Percentiles rank a stretch among this genome's conserved stretches.
phyloP scores from a whole-genome alignment of 2,113 vertebrate species.

The Paracanthobrama guichenoti region DNA sequence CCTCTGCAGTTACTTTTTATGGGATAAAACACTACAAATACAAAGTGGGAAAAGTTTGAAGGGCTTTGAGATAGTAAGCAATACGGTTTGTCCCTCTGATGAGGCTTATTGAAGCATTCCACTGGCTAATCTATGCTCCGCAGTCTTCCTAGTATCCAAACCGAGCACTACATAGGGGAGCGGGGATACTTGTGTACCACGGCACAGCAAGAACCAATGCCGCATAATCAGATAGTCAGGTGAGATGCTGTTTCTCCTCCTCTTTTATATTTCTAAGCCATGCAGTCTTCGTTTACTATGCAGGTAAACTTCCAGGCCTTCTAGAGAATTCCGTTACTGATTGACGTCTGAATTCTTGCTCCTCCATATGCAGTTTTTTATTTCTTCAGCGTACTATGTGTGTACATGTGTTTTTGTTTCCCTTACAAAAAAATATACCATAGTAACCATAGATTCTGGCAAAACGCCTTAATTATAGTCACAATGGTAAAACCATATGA shows the following conservation, averaged over 20 bases:
- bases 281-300: constrained; percentile 53
- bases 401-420: neutral
- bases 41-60: constrained; percentile 6
- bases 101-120: constrained; percentile 50
- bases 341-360: neutral
- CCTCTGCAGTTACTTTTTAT: neutral
- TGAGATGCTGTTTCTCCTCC: neutral
- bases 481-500: neutral
- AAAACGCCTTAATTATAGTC: neutral
- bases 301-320: constrained; percentile 44
- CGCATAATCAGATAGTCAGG: neutral
- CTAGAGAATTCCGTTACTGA: constrained; percentile 13
- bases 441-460: neutral
- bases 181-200: neutral
- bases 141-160: constrained; percentile 51
- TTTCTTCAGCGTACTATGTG: neutral
- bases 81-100: constrained; percentile 3
- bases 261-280: constrained; percentile 38
- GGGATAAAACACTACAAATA: constrained; percentile 26
- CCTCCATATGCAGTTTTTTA: constrained; percentile 33
- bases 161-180: constrained; percentile 29
- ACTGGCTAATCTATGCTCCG: constrained; percentile 21
- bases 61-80: constrained; percentile 52
- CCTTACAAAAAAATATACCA: neutral
- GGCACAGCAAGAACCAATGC: neutral